A percentile compares a stretch with the other conserved stretches of the same genome.
phyloP scores from a whole-genome alignment of 1,140 invertebrate species.

The Ceratitis capitata region DNA sequence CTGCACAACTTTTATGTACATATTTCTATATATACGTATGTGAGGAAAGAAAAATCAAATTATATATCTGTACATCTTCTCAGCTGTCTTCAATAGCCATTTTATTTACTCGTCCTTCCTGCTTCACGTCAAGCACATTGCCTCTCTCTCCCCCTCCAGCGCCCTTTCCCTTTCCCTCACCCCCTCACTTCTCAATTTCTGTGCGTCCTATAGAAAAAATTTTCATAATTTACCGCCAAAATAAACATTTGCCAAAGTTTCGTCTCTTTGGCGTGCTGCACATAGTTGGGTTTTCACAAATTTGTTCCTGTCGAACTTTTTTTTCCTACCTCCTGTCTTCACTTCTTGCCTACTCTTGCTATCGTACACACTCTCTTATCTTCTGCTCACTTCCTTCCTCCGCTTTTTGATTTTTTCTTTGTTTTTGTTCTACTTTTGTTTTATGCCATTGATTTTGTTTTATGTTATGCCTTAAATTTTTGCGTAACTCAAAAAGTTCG shows the following conservation, averaged over 20 bases:
- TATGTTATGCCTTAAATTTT: slow-evolving; percentile 26
- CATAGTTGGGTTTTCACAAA: not conserved
- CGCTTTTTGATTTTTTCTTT: not conserved
- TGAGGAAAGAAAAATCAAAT: not conserved
- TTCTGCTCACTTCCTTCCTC: not conserved
- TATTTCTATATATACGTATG: too few relatives aligned
- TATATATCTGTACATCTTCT: not conserved
- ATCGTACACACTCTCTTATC: not conserved
- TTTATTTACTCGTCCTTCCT: not conserved
- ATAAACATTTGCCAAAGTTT: slow-evolving; percentile 34
- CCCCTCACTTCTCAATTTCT: too few relatives aligned
- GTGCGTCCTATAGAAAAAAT: too few relatives aligned
- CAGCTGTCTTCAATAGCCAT: not conserved
- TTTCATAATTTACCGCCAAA: slow-evolving; percentile 30
- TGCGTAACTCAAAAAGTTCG: not conserved
- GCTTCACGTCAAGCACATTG: too few relatives aligned
- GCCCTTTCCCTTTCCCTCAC: too few relatives aligned
- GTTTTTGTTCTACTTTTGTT: not conserved
- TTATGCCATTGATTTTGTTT: slow-evolving; percentile 18
- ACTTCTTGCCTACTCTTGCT: not conserved
- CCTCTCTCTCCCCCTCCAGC: too few relatives aligned
- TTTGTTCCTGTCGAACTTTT: not conserved
- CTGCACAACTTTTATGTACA: too few relatives aligned
- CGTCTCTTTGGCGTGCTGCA: not conserved
- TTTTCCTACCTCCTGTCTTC: not conserved